phyloP scores from a whole-genome alignment of 2,888 invertebrate species.

The Dynastes grantii region DNA sequence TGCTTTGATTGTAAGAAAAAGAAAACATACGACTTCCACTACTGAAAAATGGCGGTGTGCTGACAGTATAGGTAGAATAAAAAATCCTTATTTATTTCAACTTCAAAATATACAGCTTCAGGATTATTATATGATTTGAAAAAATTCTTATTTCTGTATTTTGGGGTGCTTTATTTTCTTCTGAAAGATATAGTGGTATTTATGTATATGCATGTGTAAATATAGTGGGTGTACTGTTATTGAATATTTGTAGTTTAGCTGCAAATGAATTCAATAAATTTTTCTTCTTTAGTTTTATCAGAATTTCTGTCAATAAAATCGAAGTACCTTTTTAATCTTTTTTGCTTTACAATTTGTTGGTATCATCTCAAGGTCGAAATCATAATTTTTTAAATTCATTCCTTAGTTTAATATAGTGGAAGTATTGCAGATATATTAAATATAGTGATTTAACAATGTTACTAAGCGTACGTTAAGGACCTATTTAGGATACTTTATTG shows the following conservation, averaged over 20 bases:
- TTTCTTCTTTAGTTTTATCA: neutral
- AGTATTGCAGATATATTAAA: too few species aligned
- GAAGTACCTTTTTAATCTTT: too few species aligned
- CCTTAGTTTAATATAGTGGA: too few species aligned
- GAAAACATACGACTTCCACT: neutral
- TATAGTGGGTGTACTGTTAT: constrained; percentile 22
- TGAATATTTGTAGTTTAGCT: neutral
- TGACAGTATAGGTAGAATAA: neutral
- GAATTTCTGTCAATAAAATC: too few species aligned
- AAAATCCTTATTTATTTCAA: neutral
- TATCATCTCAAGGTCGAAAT: too few species aligned
- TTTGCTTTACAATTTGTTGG: too few species aligned
- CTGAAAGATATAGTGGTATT: neutral
- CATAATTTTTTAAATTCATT: too few species aligned
- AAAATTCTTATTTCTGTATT: neutral
- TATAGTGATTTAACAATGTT: too few species aligned
- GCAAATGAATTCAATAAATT: neutral
- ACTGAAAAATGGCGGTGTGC: constrained; percentile 29
- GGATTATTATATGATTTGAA: neutral
- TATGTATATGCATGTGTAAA: neutral
- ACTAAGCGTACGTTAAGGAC: too few species aligned
- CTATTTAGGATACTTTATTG: too few species aligned
- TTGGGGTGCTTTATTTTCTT: neutral
- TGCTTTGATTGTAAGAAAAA: neutral
- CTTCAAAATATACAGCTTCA: neutral